phyloP scores from a whole-genome alignment of 2,888 invertebrate genomes.

The Pollenia griseotomentosa region DNA sequence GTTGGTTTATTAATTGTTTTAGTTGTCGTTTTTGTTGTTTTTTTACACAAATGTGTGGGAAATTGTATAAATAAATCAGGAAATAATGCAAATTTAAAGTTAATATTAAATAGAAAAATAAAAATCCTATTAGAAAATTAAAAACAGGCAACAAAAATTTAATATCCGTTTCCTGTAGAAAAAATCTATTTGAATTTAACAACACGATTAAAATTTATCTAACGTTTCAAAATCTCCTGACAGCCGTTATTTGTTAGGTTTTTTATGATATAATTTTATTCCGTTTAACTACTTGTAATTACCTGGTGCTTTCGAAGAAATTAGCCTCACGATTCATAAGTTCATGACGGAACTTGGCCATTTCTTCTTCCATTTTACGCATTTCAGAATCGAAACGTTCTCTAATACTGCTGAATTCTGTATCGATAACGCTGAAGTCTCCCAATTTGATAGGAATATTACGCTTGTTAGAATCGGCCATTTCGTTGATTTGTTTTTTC shows the following conservation, averaged over 20 bases:
- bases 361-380: constrained; percentile 99
- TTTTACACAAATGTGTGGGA: constrained; percentile 58
- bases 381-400: constrained; percentile 98
- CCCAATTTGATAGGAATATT: constrained; percentile 97
- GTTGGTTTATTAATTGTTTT: constrained; percentile 21
- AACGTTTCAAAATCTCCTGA: not conserved
- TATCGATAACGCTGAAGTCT: constrained; percentile 97
- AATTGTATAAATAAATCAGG: constrained; percentile 46
- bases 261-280: not conserved
- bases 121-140: not conserved
- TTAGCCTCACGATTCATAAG: constrained; percentile 96
- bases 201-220: not conserved
- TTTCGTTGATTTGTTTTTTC: constrained; percentile 82
- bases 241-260: constrained; percentile 51
- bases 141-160: not conserved
- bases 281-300: constrained; percentile 76
- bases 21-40: not conserved
- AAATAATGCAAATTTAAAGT: constrained; percentile 9
- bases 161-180: constrained; percentile 45
- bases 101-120: not conserved
- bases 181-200: not conserved
- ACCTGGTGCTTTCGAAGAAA: constrained; percentile 96
- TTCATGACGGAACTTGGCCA: constrained; percentile 96
- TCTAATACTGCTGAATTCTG: constrained; percentile 97
- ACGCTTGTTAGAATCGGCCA: constrained; percentile 94